Evolutionary conservation across 92 coral and sea anemone species (phyloP), one percentile per base, ranked within the genome.

Genomic region (Parazoanthus atlanticus): DNA sequence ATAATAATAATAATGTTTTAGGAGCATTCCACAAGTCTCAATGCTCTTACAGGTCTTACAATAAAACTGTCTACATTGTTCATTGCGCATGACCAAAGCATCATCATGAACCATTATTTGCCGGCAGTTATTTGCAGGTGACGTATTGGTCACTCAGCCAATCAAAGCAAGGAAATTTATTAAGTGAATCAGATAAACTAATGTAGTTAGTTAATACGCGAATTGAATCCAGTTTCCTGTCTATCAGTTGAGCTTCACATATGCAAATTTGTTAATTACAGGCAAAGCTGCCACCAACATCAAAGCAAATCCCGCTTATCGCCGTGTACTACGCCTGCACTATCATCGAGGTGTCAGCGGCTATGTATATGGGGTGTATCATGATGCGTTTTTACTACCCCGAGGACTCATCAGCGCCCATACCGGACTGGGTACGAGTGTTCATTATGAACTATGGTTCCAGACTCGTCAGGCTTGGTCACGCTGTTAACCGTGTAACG

Each of bases 261-360:
- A 40, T 25, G 13, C 2, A 30, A 6, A 21, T 33, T 16, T 43
- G 73, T 83, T 10, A 28, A 32, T 33, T 56, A 6, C 86, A 96
- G 99, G 96, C 90, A 61, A 96, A 96, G 47, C 82, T 96, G 47
- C 99, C 99, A 19, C 94, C 97, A 86, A 93, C 98, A 25, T 96
- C 99, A 36, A 96, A 95, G 56, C 98, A 88, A 33, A 90, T 91
- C 49, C 98, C 99, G 23, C 86, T 95, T 43, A 94, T 96, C 84
- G 99, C 94, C 12, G 81, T 95, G 67, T 96, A 93, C 89, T 96
- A 96, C 91, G 98, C 96, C 82, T 95, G 97, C 88, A 96, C 98
- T 52, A 92, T 96, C 54, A 88, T 95, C 54, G 96, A 96, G 78
- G 99, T 96, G 75, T 96, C 98, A 66, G 93, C 93, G 79, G 99